Conservation (phyloP, 1,140 invertebrate species). For the Drosophila pruinosa region DNA sequence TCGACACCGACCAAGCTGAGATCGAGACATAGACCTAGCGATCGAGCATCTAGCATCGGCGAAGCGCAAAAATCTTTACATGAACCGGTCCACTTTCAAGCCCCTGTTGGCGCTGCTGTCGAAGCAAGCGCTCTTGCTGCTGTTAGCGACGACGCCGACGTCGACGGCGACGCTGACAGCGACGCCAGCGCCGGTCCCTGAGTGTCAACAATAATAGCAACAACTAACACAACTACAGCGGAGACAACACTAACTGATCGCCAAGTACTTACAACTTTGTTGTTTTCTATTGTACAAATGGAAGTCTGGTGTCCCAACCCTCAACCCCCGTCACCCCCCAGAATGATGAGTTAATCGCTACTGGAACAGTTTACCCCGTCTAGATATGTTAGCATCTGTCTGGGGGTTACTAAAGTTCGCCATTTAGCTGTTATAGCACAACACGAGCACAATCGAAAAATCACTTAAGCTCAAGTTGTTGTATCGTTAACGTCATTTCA, state of each 20-base stretch:
- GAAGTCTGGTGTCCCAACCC: background rate
- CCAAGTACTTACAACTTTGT: conserved; percentile 25
- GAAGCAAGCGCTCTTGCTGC: too few relatives aligned
- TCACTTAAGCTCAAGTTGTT: background rate
- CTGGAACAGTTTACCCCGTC: background rate
- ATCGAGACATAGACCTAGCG: conserved; percentile 46
- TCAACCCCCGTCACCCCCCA: background rate
- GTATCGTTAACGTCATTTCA: background rate
- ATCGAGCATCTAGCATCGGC: conserved; percentile 57
- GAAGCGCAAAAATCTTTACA: conserved; percentile 64
- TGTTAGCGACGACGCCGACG: background rate
- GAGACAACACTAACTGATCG: conserved; percentile 6
- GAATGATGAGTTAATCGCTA: conserved; percentile 28
- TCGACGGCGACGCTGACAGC: background rate
- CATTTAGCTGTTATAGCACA: background rate
- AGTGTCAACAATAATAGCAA: conserved; percentile 38
- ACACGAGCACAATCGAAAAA: background rate
- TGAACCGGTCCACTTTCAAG: conserved; percentile 75
- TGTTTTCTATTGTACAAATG: conserved; percentile 12
- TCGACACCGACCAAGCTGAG: conserved; percentile 16
- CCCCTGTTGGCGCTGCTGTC: conserved; percentile 36
- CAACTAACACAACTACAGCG: conserved; percentile 5
- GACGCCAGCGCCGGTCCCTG: conserved; percentile 22
- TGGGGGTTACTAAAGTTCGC: conserved; percentile 47
- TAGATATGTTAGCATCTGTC: background rate